Percentiles rank a stretch among this genome's conserved stretches.
Evolutionary conservation across 2,888 invertebrate species (phyloP).

Genomic region (Hetaerina titia): DNA sequence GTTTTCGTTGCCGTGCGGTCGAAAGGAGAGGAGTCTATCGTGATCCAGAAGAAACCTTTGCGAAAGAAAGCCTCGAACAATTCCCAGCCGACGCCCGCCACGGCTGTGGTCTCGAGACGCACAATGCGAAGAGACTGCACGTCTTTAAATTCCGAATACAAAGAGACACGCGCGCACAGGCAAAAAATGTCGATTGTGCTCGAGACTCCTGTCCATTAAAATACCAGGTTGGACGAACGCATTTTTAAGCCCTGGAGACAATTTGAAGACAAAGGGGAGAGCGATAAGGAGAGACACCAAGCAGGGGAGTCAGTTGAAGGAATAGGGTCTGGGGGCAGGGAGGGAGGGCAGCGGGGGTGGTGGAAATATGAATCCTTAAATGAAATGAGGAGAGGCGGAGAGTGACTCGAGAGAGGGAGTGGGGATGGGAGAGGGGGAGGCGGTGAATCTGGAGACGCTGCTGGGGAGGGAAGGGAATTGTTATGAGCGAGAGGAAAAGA

Average conservation of each 20-base stretch:
- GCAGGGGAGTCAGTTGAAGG: neutral
- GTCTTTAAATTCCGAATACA: neutral
- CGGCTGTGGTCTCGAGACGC: neutral
- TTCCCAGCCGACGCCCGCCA: too few relatives aligned
- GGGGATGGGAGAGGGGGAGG: neutral
- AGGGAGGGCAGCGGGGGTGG: neutral
- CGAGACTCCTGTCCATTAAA: constrained; percentile 17
- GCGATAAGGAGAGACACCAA: neutral
- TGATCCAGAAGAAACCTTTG: too few relatives aligned
- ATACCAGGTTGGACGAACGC: neutral
- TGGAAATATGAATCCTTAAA: neutral
- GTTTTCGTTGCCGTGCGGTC: too few relatives aligned
- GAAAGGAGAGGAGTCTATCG: too few relatives aligned
- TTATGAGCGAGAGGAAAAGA: neutral
- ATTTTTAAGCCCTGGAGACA: neutral
- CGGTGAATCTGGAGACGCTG: neutral
- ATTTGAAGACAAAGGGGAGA: neutral
- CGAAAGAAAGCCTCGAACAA: too few relatives aligned
- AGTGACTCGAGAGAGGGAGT: neutral
- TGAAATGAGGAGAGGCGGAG: neutral
- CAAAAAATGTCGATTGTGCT: neutral
- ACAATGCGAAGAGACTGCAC: neutral
- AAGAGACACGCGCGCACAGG: neutral
- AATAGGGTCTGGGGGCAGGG: neutral
- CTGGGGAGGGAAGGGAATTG: neutral